Percentiles rank a stretch among this genome's conserved stretches.
These are phyloP conservation scores for Leucosticte australis DNA, from an alignment of 2,113 vertebrate genomes.

Conservation along the genomic window DNA sequence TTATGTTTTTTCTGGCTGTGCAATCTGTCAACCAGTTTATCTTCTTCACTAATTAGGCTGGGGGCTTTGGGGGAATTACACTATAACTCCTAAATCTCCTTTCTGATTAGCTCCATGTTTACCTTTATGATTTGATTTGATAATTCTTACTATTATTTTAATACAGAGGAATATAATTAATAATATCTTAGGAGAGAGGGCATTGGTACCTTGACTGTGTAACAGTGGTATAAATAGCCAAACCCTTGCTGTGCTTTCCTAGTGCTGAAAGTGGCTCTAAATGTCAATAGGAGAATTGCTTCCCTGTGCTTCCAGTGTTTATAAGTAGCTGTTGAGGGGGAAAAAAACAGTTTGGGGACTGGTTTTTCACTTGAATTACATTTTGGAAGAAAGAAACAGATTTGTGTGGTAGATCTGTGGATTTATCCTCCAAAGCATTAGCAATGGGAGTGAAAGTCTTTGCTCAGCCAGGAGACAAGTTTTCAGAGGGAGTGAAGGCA, in stretches of 20 bases:
- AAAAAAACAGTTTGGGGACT: background rate
- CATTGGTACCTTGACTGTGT: background rate
- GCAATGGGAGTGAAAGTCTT: background rate
- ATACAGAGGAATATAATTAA: background rate
- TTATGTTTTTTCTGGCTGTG: constrained; percentile 52
- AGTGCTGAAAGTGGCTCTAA: background rate
- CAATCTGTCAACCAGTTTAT: constrained; percentile 65
- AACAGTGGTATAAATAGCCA: background rate
- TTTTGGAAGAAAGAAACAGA: background rate
- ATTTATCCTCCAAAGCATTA: background rate
- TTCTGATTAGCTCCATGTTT: constrained; percentile 57
- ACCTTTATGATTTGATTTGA: constrained; percentile 8
- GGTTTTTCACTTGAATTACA: background rate
- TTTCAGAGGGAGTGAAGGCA: background rate
- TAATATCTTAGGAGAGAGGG: background rate
- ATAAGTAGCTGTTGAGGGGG: accelerated
- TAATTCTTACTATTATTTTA: background rate
- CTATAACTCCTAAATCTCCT: constrained; percentile 32
- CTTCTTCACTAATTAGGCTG: constrained; percentile 60
- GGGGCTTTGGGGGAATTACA: constrained; percentile 41
- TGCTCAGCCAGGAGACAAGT: background rate
- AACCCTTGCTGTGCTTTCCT: background rate
- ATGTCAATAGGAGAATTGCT: background rate
- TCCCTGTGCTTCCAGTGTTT: background rate
- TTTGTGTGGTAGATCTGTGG: background rate